Conservation (phyloP, 2,113 vertebrate species). For the Brachyistius frenatus region DNA sequence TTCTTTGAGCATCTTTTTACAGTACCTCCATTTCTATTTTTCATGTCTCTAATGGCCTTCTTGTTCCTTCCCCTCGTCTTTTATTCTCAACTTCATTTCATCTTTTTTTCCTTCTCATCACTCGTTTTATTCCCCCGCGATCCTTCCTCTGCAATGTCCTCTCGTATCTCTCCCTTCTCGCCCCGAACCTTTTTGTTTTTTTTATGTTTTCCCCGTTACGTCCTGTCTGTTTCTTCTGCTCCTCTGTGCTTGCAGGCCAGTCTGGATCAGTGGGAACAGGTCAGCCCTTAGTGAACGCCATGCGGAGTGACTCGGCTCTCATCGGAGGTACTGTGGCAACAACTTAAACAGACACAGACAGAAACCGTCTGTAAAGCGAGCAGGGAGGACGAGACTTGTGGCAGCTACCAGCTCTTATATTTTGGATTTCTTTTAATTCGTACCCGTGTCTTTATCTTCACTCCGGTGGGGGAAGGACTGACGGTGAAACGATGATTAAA, state of each 20-base stretch:
- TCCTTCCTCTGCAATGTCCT: neutral
- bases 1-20: neutral
- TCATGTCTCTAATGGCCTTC: neutral
- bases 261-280: constrained; percentile 88
- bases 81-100: constrained; percentile 19
- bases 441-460: neutral
- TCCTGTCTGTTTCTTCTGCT: constrained; percentile 9
- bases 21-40: neutral
- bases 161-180: neutral
- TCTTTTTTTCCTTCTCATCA: neutral
- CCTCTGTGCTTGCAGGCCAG: constrained; percentile 86
- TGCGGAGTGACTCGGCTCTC: constrained; percentile 90
- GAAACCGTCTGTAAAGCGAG: neutral
- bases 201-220: constrained; percentile 4
- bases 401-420: neutral
- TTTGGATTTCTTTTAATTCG: constrained; percentile 1
- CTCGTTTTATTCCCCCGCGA: neutral
- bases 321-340: constrained; percentile 90
- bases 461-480: neutral
- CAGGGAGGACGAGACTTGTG: neutral
- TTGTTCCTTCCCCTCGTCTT: neutral
- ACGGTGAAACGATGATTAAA: neutral
- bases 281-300: constrained; percentile 88
- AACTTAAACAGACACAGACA: neutral
- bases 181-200: neutral